Conservation (phyloP, 2,113 vertebrate species). For the Glaucidium brasilianum region DNA sequence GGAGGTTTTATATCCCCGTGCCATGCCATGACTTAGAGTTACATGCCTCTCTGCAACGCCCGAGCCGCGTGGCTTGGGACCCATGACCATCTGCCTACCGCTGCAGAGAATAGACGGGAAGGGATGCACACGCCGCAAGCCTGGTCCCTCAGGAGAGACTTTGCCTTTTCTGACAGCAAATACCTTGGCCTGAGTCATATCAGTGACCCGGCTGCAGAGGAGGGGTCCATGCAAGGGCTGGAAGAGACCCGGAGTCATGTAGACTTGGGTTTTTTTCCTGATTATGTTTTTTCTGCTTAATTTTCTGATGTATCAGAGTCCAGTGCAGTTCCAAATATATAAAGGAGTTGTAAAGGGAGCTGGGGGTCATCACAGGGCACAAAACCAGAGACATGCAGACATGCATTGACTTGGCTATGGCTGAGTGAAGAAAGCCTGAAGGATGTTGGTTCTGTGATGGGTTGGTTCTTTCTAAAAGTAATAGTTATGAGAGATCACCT, state of each 20-base stretch:
- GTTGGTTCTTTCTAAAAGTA: not conserved
- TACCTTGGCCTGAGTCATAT: not conserved
- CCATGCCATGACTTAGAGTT: not conserved
- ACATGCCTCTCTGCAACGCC: too few relatives aligned
- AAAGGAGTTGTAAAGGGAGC: too few relatives aligned
- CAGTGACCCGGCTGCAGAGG: not conserved
- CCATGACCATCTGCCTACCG: not conserved
- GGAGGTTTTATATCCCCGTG: too few relatives aligned
- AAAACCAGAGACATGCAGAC: not conserved
- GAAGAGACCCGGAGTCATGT: not conserved
- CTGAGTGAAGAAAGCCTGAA: not conserved
- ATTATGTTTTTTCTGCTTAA: not conserved
- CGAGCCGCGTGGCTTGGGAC: not conserved
- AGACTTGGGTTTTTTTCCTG: not conserved
- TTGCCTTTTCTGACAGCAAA: not conserved
- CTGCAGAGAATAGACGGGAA: too few relatives aligned
- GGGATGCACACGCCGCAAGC: too few relatives aligned
- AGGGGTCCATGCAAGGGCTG: not conserved
- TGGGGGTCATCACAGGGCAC: too few relatives aligned
- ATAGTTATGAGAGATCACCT: not conserved
- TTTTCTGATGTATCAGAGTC: not conserved
- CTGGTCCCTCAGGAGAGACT: not conserved
- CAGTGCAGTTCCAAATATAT: not conserved
- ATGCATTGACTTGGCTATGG: not conserved
- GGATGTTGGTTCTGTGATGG: not conserved